phyloP scores from a whole-genome alignment of 2,113 vertebrate species.

The Scytalopus superciliaris region DNA sequence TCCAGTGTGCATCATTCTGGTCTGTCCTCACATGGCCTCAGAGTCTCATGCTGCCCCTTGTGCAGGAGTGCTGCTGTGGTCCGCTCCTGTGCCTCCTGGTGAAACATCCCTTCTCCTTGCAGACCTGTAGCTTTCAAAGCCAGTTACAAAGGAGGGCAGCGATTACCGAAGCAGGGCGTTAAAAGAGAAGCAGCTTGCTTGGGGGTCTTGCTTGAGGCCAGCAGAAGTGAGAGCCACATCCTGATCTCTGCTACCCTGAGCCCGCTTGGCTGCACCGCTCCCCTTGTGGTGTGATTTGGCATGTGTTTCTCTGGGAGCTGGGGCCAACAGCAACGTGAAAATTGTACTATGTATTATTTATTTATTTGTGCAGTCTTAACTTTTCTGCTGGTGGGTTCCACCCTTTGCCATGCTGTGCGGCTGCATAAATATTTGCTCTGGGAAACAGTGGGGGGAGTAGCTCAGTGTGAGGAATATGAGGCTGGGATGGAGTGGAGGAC shows the following conservation, averaged over 20 bases:
- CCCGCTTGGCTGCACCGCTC: rapidly evolving
- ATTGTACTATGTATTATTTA: neutral
- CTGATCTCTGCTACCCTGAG: neutral
- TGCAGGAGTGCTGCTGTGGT: neutral
- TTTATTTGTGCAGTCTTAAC: conserved; percentile 10
- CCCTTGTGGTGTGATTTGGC: neutral
- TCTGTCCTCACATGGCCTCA: rapidly evolving
- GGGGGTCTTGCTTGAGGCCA: neutral
- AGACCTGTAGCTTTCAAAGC: neutral
- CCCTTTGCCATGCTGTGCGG: neutral
- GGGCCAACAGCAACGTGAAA: neutral
- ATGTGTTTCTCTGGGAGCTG: neutral
- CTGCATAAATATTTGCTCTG: conserved; percentile 49
- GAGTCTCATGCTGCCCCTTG: neutral
- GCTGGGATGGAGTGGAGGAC: neutral
- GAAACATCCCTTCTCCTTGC: neutral
- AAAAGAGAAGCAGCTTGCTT: neutral
- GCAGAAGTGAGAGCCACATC: neutral
- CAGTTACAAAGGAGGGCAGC: neutral
- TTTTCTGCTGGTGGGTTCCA: neutral
- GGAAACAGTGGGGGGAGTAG: neutral
- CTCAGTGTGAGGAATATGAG: neutral
- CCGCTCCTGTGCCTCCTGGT: neutral
- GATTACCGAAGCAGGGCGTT: neutral
- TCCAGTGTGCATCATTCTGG: neutral